Percentiles rank a stretch among this genome's conserved stretches.
These are phyloP conservation scores for Ericerus pela DNA, from an alignment of 1,140 invertebrate species.

Conservation along the genomic window DNA sequence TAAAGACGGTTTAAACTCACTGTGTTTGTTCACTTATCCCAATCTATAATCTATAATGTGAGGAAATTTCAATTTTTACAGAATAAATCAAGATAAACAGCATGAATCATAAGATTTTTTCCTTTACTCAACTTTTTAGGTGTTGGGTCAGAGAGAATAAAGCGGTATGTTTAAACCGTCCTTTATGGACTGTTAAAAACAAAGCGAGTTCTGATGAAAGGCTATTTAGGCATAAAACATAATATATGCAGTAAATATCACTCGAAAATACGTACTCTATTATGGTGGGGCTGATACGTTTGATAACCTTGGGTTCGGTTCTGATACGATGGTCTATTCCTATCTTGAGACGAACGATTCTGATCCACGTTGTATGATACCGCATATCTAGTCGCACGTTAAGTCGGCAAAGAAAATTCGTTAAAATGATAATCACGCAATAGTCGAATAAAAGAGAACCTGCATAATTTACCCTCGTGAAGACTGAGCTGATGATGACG, in stretches of 20 bases:
- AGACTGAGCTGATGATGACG: too few relatives aligned
- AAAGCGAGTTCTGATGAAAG: not conserved
- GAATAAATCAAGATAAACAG: too few relatives aligned
- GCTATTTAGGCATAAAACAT: too few relatives aligned
- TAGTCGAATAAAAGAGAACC: not conserved
- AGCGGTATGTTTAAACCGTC: too few relatives aligned
- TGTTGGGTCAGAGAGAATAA: too few relatives aligned
- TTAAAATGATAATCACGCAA: not conserved
- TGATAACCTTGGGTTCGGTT: slow-evolving; percentile 9
- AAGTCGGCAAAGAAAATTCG: not conserved
- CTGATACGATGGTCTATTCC: not conserved
- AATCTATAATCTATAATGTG: too few relatives aligned
- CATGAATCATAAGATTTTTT: not conserved
- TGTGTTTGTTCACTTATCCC: too few relatives aligned
- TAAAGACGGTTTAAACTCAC: too few relatives aligned
- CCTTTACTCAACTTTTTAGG: not conserved
- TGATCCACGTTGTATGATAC: not conserved
- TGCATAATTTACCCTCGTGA: too few relatives aligned
- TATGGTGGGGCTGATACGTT: slow-evolving; percentile 2
- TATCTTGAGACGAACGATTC: not conserved
- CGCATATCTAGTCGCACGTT: not conserved
- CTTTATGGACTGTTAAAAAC: not conserved
- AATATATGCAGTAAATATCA: not conserved
- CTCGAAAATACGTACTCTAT: slow-evolving; percentile 12
- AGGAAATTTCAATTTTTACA: too few relatives aligned